These are phyloP conservation scores for Acyrthosiphon pisum DNA, from an alignment of 1,140 invertebrate genomes.

Conservation along the genomic window DNA sequence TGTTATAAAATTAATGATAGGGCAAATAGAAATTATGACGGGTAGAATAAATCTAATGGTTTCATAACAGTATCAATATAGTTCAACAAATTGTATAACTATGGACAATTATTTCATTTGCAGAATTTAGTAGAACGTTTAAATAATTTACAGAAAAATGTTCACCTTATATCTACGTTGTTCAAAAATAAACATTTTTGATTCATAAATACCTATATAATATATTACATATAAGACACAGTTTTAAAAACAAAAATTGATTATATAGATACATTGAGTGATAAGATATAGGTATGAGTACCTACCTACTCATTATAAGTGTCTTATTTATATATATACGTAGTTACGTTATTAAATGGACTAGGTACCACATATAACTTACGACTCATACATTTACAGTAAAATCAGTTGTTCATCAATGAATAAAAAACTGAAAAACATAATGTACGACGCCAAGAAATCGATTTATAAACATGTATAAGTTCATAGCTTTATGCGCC, in stretches of 20 bases:
- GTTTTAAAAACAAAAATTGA: neutral
- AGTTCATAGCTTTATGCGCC: too few species aligned
- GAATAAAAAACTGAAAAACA: neutral
- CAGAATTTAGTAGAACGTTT: neutral
- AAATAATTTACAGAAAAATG: neutral
- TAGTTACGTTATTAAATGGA: too few species aligned
- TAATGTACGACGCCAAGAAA: neutral
- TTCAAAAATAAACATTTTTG: neutral
- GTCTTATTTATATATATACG: too few species aligned
- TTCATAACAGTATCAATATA: slow-evolving; percentile 21
- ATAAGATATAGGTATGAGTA: too few species aligned
- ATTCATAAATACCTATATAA: neutral
- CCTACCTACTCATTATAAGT: too few species aligned
- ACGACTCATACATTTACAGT: neutral
- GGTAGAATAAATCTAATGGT: slow-evolving; percentile 22
- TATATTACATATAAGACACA: neutral
- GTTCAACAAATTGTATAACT: slow-evolving; percentile 28
- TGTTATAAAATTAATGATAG: slow-evolving; percentile 33
- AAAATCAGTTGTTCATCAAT: too few species aligned
- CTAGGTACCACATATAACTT: too few species aligned
- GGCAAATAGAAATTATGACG: slow-evolving; percentile 19
- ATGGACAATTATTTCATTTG: neutral
- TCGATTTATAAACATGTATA: neutral
- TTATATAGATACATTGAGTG: too few species aligned
- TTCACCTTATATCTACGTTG: neutral